Evolutionary conservation across 2,888 invertebrate species (phyloP).

Genomic region (Perithous albicinctus): DNA sequence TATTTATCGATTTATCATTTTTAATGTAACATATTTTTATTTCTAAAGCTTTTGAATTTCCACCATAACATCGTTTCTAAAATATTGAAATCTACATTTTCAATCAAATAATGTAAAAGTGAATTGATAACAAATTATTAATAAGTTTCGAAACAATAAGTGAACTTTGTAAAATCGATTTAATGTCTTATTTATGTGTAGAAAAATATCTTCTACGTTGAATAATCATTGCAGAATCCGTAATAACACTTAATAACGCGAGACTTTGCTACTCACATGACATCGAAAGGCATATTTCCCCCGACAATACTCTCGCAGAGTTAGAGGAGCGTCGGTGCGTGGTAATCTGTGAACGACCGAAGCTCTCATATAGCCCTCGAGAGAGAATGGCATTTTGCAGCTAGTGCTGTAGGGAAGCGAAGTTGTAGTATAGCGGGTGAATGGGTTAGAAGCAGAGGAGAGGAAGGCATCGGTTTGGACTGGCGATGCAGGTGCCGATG

Average conservation of each 20-base stretch:
- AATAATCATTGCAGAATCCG: not conserved
- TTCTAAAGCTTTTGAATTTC: no score
- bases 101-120: no score
- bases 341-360: not conserved
- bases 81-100: no score
- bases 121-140: not conserved
- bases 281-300: conserved; percentile 9
- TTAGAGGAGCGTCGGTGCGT: not conserved
- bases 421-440: conserved; percentile 24
- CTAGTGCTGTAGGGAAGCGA: conserved; percentile 3
- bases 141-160: not conserved
- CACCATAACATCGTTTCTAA: no score
- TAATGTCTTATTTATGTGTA: not conserved
- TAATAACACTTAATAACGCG: not conserved
- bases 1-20: no score
- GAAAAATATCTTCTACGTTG: not conserved
- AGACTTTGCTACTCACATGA: not conserved
- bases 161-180: not conserved
- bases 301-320: not conserved
- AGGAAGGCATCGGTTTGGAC: conserved; percentile 49
- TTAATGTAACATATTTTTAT: no score
- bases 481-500: conserved; percentile 76
- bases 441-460: not conserved
- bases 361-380: not conserved
- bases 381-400: conserved; percentile 30